Evolutionary conservation across 1,140 invertebrate species (phyloP), one percentile per base, ranked within the genome.

Genomic region (Heliconius nattereri): DNA sequence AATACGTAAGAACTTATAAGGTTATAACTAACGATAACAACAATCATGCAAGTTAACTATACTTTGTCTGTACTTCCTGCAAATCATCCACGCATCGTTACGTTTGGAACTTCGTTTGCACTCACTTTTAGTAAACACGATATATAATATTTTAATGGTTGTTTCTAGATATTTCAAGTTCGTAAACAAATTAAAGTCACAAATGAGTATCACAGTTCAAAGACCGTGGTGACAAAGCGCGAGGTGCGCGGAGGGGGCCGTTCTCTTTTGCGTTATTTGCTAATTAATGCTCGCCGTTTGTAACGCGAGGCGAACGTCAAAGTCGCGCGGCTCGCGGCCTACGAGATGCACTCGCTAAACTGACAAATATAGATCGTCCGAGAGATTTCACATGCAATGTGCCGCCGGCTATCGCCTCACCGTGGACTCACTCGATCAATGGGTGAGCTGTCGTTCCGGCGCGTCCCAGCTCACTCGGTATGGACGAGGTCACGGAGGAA

Each of bases 381-480:
- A 66, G 82, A 80, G 78, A 85, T 88, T 88, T 87, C 84, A 71
- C 79, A 77, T 78, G 71, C 79, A 20, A 29, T 52, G 78, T 71
- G 76, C 49, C 72, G 49, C 79, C 81, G 73, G 81, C 73, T 73
- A 78, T 79, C 78, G 71, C 78, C 83, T 76, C 78, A 60, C 83
- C 86, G 85, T 83, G 86, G 86, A 93, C 92, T 94, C 87, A 94
- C 91, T 90, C 91, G 91, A 92, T 94, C 91, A 91, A 93, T 92
- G 90, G 89, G 87, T 86, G 87, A 91, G 87, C 88, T 89, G 89
- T 91, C 91, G 91, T 89, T 87, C 82, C 86, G 78, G 80, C 83
- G 32, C 32, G 32, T 35, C 32, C 6, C 78, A 71, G 85, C 79
- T 81, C 84, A 85, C 83, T 79, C 83, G 83, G 85, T 60, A 81